These are phyloP conservation scores for Alexandromys fortis DNA, from an alignment of 2,113 vertebrate genomes.

Conservation along the genomic window DNA sequence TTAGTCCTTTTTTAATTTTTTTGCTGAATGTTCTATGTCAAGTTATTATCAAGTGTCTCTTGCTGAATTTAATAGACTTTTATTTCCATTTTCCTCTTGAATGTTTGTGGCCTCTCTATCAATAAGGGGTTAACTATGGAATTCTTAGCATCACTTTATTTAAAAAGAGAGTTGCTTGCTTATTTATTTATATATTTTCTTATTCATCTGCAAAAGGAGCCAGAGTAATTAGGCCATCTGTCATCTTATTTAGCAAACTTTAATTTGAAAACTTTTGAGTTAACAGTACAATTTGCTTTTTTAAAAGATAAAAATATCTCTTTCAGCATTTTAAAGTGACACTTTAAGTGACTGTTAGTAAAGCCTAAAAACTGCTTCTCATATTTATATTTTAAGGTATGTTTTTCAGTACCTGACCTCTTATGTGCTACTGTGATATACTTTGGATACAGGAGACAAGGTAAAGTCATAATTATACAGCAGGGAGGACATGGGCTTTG, in stretches of 20 bases:
- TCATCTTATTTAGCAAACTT: constrained; percentile 63
- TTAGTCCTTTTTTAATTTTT: not conserved
- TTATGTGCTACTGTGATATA: not conserved
- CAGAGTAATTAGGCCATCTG: constrained; percentile 34
- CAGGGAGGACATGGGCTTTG: not conserved
- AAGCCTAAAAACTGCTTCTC: not conserved
- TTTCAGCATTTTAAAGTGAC: constrained; percentile 23
- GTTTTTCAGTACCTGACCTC: not conserved
- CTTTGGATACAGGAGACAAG: not conserved
- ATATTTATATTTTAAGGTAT: not conserved
- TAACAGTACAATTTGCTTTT: not conserved
- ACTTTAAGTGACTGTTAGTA: constrained; percentile 10
- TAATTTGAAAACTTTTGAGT: constrained; percentile 35
- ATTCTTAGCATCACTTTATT: not conserved
- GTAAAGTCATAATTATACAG: not conserved
- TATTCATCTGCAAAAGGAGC: constrained; percentile 31
- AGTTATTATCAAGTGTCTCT: not conserved
- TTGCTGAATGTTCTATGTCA: not conserved
- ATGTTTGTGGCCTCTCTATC: not conserved
- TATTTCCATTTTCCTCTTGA: not conserved
- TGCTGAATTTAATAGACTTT: not conserved
- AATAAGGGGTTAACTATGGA: constrained; percentile 3
- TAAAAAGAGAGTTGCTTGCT: constrained; percentile 42
- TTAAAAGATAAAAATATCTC: constrained; percentile 47
- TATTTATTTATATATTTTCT: constrained; percentile 22